Base-by-base conservation (phyloP, 2,113 vertebrate species). In the Burhinus bistriatus region DNA sequence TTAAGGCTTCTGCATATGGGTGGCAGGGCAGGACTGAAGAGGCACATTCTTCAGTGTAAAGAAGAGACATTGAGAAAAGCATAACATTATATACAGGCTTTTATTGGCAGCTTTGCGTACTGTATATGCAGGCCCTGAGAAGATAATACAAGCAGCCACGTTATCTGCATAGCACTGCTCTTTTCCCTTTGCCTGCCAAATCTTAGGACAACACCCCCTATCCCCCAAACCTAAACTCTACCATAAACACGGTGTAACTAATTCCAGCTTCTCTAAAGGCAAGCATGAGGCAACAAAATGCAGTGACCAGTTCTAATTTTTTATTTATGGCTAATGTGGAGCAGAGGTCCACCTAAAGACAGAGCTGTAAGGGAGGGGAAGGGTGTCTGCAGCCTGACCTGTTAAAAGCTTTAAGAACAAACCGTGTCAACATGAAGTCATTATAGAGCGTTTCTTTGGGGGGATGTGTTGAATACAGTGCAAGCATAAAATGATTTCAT, bases 101-200 rank as follows among this genome's bases (percentile, higher is more conserved):
- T 84, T 65, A 55, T 27, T 59, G 73, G 83, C 82, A 91, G 57
- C 78, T 94, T 68, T 87, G 70, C 54, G 5, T 3, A 3, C 42
- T 77, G 62, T 78, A 68, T 23, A 65, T 0, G 0, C 81, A 83
- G 64, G 57, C 61, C 29, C 47, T 38, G 47, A 19, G 65, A 52
- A 64, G 80, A 84, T 85, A 72, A 57, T 79, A 55, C 12, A 66
- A 85, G 92, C 84, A 80, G 40, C 58, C 0, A 0, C 36, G 78
- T 94, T 93, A 87, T 69, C 78, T 85, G 27, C 61, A 4, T 34
- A 78, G 18, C 45, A n/a, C 54, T 0, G 3, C 59, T 93, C 72
- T 64, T 92, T 89, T 92, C 68, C 68, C 51, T 88, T 87, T 88
- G 78, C 92, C 71, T 90, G 88, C 66, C 75, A 90, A 72, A 76